Conservation (phyloP, 2,797 vertebrate species). For the Microctenopoma stevenorrisi region DNA sequence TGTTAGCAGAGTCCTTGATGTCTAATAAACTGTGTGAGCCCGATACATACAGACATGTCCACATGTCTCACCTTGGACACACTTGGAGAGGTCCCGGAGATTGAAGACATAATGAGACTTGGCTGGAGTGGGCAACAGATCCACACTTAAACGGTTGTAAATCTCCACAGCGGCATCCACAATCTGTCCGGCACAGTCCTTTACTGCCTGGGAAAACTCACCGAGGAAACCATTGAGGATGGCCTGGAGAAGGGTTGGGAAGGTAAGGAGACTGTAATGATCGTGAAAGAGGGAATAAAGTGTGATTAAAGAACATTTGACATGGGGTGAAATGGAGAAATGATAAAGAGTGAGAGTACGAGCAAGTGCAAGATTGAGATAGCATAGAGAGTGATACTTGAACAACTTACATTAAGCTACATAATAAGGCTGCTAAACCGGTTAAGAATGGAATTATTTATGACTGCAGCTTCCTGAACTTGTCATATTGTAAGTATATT, state of each 20-base stretch:
- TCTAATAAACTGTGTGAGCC: slow-evolving; percentile 3
- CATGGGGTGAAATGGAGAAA: background rate
- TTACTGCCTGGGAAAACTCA: slow-evolving; percentile 86
- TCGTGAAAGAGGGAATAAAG: slow-evolving; percentile 1
- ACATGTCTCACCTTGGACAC: slow-evolving; percentile 86
- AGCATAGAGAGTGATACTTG: background rate
- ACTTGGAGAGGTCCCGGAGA: slow-evolving; percentile 90
- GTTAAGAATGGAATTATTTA: background rate
- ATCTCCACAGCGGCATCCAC: slow-evolving; percentile 90
- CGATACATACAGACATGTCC: background rate
- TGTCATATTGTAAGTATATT: too few relatives aligned
- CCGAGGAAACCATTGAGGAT: slow-evolving; percentile 87
- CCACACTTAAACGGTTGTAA: slow-evolving; percentile 88
- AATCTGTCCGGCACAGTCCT: slow-evolving; percentile 81
- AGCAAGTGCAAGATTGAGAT: background rate
- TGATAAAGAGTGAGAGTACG: background rate
- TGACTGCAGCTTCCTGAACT: background rate
- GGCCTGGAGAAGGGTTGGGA: slow-evolving; percentile 74
- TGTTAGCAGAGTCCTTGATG: background rate
- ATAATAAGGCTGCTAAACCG: accelerated
- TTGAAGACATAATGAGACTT: slow-evolving; percentile 93
- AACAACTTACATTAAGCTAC: background rate
- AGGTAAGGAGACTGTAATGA: background rate
- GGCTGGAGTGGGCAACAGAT: slow-evolving; percentile 90
- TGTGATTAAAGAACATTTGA: background rate